phyloP scores from a whole-genome alignment of 2,797 vertebrate species.

The Rhadinocentrus ornatus region DNA sequence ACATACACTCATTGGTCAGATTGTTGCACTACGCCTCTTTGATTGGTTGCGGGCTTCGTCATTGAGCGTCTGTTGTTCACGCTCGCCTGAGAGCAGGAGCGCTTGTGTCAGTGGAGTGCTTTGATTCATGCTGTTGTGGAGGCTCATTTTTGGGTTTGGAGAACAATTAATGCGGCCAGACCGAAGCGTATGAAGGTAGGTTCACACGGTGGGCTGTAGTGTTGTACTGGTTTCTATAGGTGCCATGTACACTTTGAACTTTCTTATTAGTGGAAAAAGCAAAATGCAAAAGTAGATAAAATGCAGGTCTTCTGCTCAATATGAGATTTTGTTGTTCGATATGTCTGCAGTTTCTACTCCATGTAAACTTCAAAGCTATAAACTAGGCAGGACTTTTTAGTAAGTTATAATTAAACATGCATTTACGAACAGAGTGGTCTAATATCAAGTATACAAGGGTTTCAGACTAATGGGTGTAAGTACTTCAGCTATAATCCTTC shows the following conservation, averaged over 20 bases:
- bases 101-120: constrained; percentile 61
- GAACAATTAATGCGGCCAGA: constrained; percentile 55
- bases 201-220: constrained; percentile 3
- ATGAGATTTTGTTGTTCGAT: constrained; percentile 16
- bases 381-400: not conserved
- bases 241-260: not conserved
- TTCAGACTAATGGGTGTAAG: constrained; percentile 48
- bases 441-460: not conserved
- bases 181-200: constrained; percentile 76
- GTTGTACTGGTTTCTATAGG: not conserved
- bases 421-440: not conserved
- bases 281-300: constrained; percentile 30
- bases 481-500: constrained; percentile 47
- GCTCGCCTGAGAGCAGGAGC: constrained; percentile 50
- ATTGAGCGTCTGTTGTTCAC: constrained; percentile 62
- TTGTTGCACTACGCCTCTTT: constrained; percentile 15
- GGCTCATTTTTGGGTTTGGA: constrained; percentile 48
- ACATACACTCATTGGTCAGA: constrained; percentile 49
- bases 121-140: constrained; percentile 62
- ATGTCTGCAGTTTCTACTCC: constrained; percentile 15
- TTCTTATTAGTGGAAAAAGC: constrained; percentile 1
- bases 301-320: constrained; percentile 20
- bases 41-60: constrained; percentile 68
- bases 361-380: constrained; percentile 21
- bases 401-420: not conserved